Percentiles rank a stretch among this genome's conserved stretches.
phyloP scores from a whole-genome alignment of 2,797 vertebrate species.

The Furcifer pardalis region DNA sequence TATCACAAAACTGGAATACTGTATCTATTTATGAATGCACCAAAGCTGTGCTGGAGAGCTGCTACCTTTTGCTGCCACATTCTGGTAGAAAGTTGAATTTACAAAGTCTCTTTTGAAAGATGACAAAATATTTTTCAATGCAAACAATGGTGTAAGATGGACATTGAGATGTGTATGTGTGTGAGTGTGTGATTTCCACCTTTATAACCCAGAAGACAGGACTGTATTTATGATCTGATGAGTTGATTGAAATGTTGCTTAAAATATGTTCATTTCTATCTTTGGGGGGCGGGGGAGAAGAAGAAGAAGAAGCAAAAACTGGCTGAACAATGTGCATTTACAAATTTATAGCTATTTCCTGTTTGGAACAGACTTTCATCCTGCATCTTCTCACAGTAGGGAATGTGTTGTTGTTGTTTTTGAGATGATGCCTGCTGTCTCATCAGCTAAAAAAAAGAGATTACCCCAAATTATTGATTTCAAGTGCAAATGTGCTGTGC shows the following conservation, averaged over 20 bases:
- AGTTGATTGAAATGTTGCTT: neutral
- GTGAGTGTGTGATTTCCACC: neutral
- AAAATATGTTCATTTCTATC: neutral
- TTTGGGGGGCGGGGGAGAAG: too few species aligned
- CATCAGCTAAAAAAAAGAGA: neutral
- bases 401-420: neutral
- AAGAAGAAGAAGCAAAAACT: too few species aligned
- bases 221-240: neutral
- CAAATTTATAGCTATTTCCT: neutral
- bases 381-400: neutral
- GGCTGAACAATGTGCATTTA: neutral
- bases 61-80: conserved; percentile 59
- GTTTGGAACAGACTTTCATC: neutral
- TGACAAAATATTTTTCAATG: neutral
- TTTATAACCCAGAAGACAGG: neutral
- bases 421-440: neutral
- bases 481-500: neutral
- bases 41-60: neutral
- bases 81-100: conserved; percentile 53
- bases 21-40: conserved; percentile 21
- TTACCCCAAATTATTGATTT: neutral
- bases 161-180: neutral
- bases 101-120: neutral
- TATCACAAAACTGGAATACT: conserved; percentile 63
- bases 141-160: neutral